These are phyloP conservation scores for Elmis aenea DNA, from an alignment of 2,888 invertebrate species.

Conservation along the genomic window DNA sequence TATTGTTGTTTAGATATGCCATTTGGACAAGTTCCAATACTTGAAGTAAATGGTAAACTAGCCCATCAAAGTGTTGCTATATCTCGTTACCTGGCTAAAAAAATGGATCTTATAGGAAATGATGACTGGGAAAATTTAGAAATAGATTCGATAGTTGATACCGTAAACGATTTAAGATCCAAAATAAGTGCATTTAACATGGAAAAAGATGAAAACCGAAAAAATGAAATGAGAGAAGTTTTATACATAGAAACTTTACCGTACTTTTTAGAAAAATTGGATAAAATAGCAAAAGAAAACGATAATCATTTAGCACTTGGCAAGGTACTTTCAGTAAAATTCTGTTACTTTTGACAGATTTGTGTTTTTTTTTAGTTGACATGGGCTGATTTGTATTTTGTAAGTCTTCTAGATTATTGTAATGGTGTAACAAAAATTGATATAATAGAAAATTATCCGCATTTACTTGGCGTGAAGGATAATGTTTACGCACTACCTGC, in stretches of 20 bases:
- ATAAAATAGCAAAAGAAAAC: constrained; percentile 55
- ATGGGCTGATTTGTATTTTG: constrained; percentile 61
- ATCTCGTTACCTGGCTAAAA: constrained; percentile 56
- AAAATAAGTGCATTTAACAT: constrained; percentile 53
- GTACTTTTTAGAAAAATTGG: constrained; percentile 54
- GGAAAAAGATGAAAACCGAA: constrained; percentile 50
- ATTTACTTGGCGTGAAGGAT: constrained; percentile 51
- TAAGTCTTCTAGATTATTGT: constrained; percentile 55
- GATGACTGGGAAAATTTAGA: constrained; percentile 53
- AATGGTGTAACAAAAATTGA: constrained; percentile 53
- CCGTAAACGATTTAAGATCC: constrained; percentile 52
- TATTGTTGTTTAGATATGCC: constrained; percentile 51
- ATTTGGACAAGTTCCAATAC: constrained; percentile 57
- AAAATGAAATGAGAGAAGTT: constrained; percentile 49
- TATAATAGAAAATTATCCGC: constrained; percentile 53
- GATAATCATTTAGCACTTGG: constrained; percentile 55
- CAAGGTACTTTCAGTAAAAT: constrained; percentile 37
- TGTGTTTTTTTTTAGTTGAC: constrained; percentile 46
- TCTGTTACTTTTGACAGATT: constrained; percentile 4
- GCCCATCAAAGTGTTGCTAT: constrained; percentile 57
- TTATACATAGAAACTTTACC: constrained; percentile 53
- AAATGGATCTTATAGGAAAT: constrained; percentile 52
- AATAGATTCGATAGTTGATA: constrained; percentile 57
- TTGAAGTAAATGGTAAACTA: constrained; percentile 58
- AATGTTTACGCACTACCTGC: constrained; percentile 52